Conservation (phyloP, 92 coral and sea anemone genomes). For the Pocillopora grandis region DNA sequence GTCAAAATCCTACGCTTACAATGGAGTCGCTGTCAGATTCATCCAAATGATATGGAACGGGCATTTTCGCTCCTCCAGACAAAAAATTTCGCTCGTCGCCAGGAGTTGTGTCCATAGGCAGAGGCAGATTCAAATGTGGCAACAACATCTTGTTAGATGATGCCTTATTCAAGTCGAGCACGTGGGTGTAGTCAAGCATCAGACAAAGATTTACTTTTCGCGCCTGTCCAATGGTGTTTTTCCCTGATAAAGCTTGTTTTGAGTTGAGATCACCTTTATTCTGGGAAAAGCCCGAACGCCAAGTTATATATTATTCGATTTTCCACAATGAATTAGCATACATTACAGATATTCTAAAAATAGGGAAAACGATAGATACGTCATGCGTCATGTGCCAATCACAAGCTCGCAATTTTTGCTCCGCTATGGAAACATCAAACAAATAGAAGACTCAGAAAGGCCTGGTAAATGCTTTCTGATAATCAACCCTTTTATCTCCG, state of each 20-base stretch:
- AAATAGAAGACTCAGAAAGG: not conserved
- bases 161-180: constrained; percentile 9
- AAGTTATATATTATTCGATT: constrained; percentile 36
- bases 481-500: no score
- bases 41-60: constrained; percentile 70
- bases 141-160: constrained; percentile 21
- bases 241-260: no score
- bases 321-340: not conserved
- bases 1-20: constrained; percentile 53
- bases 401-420: not conserved
- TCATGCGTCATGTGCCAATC: constrained; percentile 23
- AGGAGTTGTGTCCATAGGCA: constrained; percentile 47
- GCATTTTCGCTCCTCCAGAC: constrained; percentile 62
- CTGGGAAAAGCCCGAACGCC: constrained; percentile 44
- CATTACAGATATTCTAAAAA: not conserved
- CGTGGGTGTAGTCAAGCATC: constrained; percentile 38
- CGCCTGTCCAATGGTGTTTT: constrained; percentile 2
- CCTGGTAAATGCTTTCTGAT: no score
- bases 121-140: constrained; percentile 29
- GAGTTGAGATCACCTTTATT: constrained; percentile 49
- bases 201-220: constrained; percentile 21
- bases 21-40: constrained; percentile 88
- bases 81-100: constrained; percentile 36
- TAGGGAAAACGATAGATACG: constrained; percentile 12
- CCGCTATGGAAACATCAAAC: not conserved